Percentiles rank a stretch among this genome's conserved stretches.
phyloP scores from a whole-genome alignment of 1,140 invertebrate genomes.

The Drosophila murphyi region DNA sequence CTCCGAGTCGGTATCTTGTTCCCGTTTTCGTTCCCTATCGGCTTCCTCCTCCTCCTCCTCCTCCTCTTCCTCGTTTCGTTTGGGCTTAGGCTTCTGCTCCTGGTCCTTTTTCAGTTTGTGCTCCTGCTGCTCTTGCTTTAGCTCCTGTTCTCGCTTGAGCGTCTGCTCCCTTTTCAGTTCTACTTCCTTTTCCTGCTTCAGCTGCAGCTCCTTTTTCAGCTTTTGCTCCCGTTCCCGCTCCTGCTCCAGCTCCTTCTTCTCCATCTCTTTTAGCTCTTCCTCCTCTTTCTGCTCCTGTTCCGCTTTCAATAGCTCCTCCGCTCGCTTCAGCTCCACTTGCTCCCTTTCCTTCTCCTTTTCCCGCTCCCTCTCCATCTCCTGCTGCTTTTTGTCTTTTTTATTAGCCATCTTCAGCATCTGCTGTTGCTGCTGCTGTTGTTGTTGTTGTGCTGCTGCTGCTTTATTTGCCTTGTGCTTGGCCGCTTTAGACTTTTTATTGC shows the following conservation, averaged over 20 bases:
- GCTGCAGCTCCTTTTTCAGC: background rate
- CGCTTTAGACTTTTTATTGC: slow-evolving; percentile 36
- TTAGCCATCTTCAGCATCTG: slow-evolving; percentile 13
- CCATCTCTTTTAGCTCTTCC: background rate
- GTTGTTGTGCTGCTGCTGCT: slow-evolving; percentile 11
- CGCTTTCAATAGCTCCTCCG: background rate
- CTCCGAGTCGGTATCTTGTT: slow-evolving; percentile 11
- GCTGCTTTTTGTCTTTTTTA: slow-evolving; percentile 38
- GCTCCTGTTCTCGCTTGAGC: slow-evolving; percentile 33
- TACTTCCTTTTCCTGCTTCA: background rate
- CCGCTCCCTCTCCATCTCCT: background rate
- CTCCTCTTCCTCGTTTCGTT: slow-evolving; percentile 3
- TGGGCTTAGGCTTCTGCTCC: background rate
- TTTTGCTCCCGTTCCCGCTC: background rate
- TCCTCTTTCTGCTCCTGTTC: slow-evolving; percentile 32
- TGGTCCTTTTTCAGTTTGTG: background rate
- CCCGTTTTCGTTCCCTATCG: background rate
- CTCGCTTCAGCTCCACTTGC: slow-evolving; percentile 8
- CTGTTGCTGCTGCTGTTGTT: slow-evolving; percentile 1
- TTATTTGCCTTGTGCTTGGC: slow-evolving; percentile 41
- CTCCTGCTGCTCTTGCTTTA: slow-evolving; percentile 21
- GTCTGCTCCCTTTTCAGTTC: slow-evolving; percentile 1
- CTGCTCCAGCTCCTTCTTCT: background rate
- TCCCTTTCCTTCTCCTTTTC: background rate
- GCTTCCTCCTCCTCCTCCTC: slow-evolving; percentile 8